Evolutionary conservation across 1,140 invertebrate genomes (phyloP).

Genomic region (Eufriesea mexicana): DNA sequence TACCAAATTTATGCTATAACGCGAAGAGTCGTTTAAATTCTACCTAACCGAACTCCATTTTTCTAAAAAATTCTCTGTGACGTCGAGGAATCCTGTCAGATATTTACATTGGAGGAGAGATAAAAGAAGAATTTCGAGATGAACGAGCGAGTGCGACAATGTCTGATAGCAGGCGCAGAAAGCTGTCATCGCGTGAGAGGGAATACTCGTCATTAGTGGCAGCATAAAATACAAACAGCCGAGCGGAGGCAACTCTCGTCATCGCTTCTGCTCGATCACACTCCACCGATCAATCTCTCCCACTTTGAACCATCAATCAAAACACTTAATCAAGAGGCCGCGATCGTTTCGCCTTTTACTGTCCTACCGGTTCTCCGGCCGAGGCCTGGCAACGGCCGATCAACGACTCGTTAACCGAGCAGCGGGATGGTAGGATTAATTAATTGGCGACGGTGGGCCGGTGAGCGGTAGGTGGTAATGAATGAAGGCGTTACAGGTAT

Average conservation of each 20-base stretch:
- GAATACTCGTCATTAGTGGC: not conserved
- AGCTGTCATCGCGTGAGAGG: not conserved
- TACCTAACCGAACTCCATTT: too few relatives aligned
- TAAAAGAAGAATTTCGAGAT: not conserved
- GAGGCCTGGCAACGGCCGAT: constrained; percentile 21
- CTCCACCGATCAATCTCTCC: constrained; percentile 15
- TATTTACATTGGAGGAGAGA: too few relatives aligned
- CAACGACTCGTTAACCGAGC: constrained; percentile 58
- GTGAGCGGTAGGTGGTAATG: constrained; percentile 65
- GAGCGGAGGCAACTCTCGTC: not conserved
- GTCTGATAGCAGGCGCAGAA: not conserved
- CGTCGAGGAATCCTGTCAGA: too few relatives aligned
- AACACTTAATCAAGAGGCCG: constrained; percentile 7
- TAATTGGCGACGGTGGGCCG: constrained; percentile 53
- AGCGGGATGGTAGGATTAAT: constrained; percentile 60
- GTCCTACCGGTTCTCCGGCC: constrained; percentile 1
- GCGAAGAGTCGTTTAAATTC: too few relatives aligned
- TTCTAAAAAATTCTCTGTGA: too few relatives aligned
- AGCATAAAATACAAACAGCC: constrained; percentile 1
- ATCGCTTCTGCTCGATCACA: not conserved
- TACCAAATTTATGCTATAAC: too few relatives aligned
- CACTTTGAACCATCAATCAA: constrained; percentile 12
- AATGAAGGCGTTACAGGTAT: constrained; percentile 69
- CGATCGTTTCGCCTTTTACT: constrained; percentile 13
- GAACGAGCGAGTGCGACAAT: not conserved